These are phyloP conservation scores for Balearica regulorum DNA, from an alignment of 2,797 vertebrate species.

Conservation along the genomic window DNA sequence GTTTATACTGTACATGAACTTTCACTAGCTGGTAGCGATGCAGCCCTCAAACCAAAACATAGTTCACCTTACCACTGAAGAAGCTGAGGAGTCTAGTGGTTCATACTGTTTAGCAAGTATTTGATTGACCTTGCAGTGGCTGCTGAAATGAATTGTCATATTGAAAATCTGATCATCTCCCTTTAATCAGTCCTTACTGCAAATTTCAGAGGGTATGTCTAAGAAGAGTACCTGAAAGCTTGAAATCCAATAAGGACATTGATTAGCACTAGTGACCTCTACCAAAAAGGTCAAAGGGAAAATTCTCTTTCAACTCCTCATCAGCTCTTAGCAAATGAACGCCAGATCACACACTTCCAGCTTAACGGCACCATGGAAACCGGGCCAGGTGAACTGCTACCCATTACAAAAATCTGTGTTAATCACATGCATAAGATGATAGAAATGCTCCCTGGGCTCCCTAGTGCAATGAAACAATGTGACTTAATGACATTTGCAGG, in stretches of 20 bases:
- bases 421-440: conserved; percentile 15
- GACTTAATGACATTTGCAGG: conserved; percentile 29
- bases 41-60: background rate
- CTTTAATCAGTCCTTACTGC: background rate
- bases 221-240: background rate
- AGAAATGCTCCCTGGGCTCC: background rate
- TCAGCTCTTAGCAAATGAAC: conserved; percentile 28
- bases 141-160: conserved; percentile 3
- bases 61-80: background rate
- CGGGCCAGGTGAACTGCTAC: background rate
- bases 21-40: background rate
- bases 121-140: background rate
- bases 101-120: background rate
- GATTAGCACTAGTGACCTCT: conserved; percentile 18
- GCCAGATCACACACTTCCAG: conserved; percentile 9
- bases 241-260: conserved; percentile 33
- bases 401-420: conserved; percentile 17
- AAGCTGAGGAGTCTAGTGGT: background rate
- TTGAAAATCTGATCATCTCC: background rate
- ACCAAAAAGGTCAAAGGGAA: conserved; percentile 16
- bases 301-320: conserved; percentile 39
- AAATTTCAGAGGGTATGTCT: background rate
- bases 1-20: background rate
- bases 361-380: conserved; percentile 33
- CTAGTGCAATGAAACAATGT: background rate